These are phyloP conservation scores for Oophaga sylvatica DNA, from an alignment of 2,797 vertebrate species.

Conservation along the genomic window DNA sequence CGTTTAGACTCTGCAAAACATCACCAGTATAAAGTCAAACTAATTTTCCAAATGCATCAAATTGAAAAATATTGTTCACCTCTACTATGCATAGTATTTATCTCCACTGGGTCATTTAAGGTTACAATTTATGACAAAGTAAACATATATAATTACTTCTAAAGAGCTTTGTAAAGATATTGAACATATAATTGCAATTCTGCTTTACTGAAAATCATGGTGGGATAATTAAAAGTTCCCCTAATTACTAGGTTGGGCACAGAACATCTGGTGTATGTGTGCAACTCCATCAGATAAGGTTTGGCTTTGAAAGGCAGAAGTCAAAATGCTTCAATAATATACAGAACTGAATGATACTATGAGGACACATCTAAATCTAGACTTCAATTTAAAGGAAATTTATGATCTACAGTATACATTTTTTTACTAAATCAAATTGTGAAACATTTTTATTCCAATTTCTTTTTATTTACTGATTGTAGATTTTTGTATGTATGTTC, in stretches of 20 bases:
- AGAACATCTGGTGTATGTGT: constrained; percentile 46
- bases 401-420: too few species aligned
- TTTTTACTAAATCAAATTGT: too few species aligned
- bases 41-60: not conserved
- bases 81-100: not conserved
- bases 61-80: not conserved
- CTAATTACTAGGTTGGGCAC: constrained; percentile 18
- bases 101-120: not conserved
- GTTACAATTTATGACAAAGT: not conserved
- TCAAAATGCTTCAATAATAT: not conserved
- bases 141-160: constrained; percentile 19
- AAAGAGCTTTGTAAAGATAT: constrained; percentile 13
- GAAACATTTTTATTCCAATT: too few species aligned
- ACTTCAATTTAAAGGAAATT: not conserved
- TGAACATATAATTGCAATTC: constrained; percentile 14
- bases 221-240: constrained; percentile 42
- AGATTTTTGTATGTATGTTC: too few species aligned
- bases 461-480: too few species aligned
- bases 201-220: constrained; percentile 12
- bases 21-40: not conserved
- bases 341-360: not conserved
- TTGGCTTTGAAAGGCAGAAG: not conserved
- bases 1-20: too few species aligned
- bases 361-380: not conserved
- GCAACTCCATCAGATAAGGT: not conserved